These are phyloP conservation scores for Misgurnus mizolepis DNA, from an alignment of 2,113 vertebrate genomes.

Conservation along the genomic window DNA sequence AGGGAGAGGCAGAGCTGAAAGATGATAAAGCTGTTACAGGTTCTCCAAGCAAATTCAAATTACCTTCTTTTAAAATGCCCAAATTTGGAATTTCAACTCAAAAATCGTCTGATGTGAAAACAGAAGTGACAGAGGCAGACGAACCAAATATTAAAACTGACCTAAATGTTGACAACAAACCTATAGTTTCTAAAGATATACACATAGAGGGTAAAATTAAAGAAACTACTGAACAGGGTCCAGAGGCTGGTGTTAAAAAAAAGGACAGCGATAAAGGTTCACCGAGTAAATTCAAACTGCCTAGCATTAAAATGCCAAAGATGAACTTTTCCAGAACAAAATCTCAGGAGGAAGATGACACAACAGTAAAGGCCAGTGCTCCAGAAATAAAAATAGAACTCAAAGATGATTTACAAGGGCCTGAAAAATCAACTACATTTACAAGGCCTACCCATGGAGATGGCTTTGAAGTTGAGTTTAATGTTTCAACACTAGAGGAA, in stretches of 20 bases:
- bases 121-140: not conserved
- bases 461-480: slow-evolving; percentile 70
- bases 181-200: slow-evolving; percentile 1
- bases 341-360: slow-evolving; percentile 60
- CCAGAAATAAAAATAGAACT: slow-evolving; percentile 22
- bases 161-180: slow-evolving; percentile 19
- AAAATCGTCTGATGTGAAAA: slow-evolving; percentile 27
- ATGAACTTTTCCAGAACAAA: slow-evolving; percentile 62
- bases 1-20: slow-evolving; percentile 48
- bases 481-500: slow-evolving; percentile 63
- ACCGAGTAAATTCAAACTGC: slow-evolving; percentile 71
- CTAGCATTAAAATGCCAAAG: slow-evolving; percentile 68
- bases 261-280: slow-evolving; percentile 41
- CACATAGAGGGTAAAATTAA: slow-evolving; percentile 24
- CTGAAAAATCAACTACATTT: slow-evolving; percentile 62
- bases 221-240: slow-evolving; percentile 18
- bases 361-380: slow-evolving; percentile 39
- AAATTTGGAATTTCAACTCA: slow-evolving; percentile 49
- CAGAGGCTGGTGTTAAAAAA: slow-evolving; percentile 30
- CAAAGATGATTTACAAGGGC: slow-evolving; percentile 53
- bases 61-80: slow-evolving; percentile 55
- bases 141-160: slow-evolving; percentile 24
- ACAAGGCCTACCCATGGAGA: slow-evolving; percentile 62
- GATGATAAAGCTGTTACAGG: slow-evolving; percentile 18
- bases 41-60: slow-evolving; percentile 59